Conservation (phyloP, 2,797 vertebrate genomes). For the Mormyrops attenuatus region DNA sequence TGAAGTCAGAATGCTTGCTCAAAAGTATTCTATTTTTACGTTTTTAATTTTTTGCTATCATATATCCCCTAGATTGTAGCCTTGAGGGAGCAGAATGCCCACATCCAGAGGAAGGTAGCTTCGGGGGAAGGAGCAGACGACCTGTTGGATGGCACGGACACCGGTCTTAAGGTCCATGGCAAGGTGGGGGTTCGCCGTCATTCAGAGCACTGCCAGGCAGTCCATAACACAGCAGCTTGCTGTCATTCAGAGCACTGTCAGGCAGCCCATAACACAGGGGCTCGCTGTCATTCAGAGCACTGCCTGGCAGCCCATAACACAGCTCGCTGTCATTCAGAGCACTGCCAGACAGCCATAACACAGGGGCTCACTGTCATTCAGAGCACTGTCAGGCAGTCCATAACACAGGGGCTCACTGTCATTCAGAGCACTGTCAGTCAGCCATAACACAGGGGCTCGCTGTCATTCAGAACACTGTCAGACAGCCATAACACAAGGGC, state of each 20-base stretch:
- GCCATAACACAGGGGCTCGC: neutral
- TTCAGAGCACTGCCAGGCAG: neutral
- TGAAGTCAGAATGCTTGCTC: neutral
- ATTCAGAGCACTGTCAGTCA: neutral
- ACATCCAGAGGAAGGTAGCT: conserved; percentile 93
- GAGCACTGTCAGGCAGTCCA: neutral
- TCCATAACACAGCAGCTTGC: neutral
- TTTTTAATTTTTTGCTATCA: too few species aligned
- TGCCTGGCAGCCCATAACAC: neutral
- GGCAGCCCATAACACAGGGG: neutral
- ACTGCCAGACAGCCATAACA: neutral
- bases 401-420: neutral
- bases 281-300: neutral
- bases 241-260: neutral
- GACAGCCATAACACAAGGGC: neutral
- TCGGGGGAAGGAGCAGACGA: conserved; percentile 84
- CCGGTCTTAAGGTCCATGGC: conserved; percentile 83
- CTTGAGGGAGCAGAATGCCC: conserved; percentile 95
- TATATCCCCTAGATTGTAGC: conserved; percentile 76
- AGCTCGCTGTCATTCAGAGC: neutral
- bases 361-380: neutral
- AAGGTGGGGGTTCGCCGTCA: conserved; percentile 66
- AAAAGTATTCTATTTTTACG: neutral
- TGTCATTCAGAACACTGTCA: neutral
- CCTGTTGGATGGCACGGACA: conserved; percentile 76